Evolutionary conservation across 53 echinoderm and acorn worm species (phyloP), one percentile per base, ranked within the genome.

Genomic region (Arbacia lixula): DNA sequence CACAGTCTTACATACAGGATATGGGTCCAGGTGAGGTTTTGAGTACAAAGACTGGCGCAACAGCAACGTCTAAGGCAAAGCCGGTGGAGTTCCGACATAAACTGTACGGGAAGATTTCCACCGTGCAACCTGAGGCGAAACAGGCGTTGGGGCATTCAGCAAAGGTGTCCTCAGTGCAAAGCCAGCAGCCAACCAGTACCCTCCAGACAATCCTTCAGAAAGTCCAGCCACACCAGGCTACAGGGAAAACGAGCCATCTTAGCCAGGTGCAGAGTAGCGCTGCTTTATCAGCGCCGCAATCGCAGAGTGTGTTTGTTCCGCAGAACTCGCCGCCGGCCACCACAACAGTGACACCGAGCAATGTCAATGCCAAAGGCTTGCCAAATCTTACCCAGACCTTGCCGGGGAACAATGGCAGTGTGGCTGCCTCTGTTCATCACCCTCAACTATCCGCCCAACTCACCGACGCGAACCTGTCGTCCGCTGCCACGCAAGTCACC

Each of bases 1-100:
- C 60, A 26, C 79, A 78, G 19, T 22, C 30, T 34, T 60, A 60
- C 35, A 36, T 35, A 19, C 75, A 55, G n/a, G n/a, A n/a, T n/a
- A n/a, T n/a, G n/a, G n/a, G n/a, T n/a, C n/a, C n/a, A n/a, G n/a
- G n/a, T n/a, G n/a, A n/a, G n/a, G n/a, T n/a, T n/a, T n/a, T n/a
- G n/a, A n/a, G n/a, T 46, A 21, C 57, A 5, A 56, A 54, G 36
- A 53, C 60, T 0, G 36, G 28, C 0, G 22, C 60, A 58, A 8
- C 60, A 22, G 12, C 24, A 12, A 25, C 58, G 40, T 37, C 79
- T 4, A 57, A 41, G 30, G 3, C 79, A 3, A 36, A 78, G 40
- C 76, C 79, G 38, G 79, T 78, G 12, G 60, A 78, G 60, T 78
- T 78, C 61, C 79, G 43, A 17, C 79, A 78, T 60, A 78, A 78